Conservation (phyloP, 2,113 vertebrate species). For the Gymnorhina tibicen region DNA sequence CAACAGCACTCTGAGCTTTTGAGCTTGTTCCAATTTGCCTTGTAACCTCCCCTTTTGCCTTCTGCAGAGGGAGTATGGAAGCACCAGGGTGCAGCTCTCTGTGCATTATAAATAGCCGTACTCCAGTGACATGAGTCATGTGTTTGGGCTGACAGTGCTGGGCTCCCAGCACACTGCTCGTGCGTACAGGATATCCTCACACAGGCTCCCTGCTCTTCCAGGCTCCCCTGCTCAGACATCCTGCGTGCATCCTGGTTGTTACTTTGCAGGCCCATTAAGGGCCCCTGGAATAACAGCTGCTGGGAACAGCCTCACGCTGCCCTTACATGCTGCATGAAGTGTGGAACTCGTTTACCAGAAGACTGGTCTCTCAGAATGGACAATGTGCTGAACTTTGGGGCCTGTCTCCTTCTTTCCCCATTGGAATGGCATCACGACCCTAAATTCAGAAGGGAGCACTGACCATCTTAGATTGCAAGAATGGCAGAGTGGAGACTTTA, state of each 20-base stretch:
- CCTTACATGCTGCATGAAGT: not conserved
- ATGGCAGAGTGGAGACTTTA: not conserved
- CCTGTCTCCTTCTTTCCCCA: not conserved
- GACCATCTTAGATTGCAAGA: not conserved
- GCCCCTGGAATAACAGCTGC: slow-evolving; percentile 32
- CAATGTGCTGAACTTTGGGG: not conserved
- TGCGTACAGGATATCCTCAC: slow-evolving; percentile 68
- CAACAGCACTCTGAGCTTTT: not conserved
- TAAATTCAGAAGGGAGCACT: not conserved
- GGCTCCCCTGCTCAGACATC: slow-evolving; percentile 51
- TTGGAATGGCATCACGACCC: not conserved
- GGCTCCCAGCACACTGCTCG: not conserved
- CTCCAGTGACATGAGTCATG: slow-evolving; percentile 44
- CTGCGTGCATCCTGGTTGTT: slow-evolving; percentile 52
- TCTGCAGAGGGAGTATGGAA: not conserved
- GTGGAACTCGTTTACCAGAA: not conserved
- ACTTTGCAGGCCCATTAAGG: not conserved
- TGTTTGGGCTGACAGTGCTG: slow-evolving; percentile 12
- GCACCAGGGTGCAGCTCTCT: not conserved
- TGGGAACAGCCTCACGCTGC: not conserved
- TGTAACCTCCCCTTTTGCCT: not conserved
- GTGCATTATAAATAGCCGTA: slow-evolving; percentile 20
- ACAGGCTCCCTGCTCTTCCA: slow-evolving; percentile 16
- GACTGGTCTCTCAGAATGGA: not conserved
- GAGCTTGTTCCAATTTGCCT: not conserved